These are phyloP conservation scores for Tiliqua scincoides DNA, from an alignment of 2,113 vertebrate species.

Conservation along the genomic window DNA sequence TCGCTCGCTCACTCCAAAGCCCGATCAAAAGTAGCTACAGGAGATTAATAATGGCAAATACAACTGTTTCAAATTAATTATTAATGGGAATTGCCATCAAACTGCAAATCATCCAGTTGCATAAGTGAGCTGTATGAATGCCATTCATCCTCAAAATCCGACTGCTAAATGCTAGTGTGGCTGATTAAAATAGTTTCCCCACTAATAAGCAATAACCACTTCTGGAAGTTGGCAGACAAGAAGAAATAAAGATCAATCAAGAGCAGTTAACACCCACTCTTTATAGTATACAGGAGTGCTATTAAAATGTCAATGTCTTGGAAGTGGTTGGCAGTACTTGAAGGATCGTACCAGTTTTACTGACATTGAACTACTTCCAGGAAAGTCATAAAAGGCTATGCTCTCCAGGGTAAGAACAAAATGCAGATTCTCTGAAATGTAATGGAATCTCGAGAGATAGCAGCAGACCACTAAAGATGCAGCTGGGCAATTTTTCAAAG, in stretches of 20 bases:
- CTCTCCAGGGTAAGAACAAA: neutral
- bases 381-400: neutral
- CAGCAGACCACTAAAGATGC: neutral
- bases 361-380: neutral
- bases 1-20: neutral
- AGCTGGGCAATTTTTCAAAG: neutral
- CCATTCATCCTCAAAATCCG: neutral
- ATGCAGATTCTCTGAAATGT: neutral
- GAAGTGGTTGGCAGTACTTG: neutral
- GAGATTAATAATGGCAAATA: neutral
- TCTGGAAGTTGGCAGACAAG: conserved; percentile 9
- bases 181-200: neutral
- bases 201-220: neutral
- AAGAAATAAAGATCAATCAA: neutral
- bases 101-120: neutral
- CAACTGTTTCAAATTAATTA: neutral
- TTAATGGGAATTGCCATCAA: neutral
- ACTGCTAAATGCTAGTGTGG: neutral
- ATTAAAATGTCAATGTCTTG: neutral
- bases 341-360: neutral
- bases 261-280: neutral
- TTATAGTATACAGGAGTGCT: neutral
- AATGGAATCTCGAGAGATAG: neutral
- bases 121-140: neutral
- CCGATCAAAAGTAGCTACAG: neutral